A percentile compares a stretch with the other conserved stretches of the same genome.
These are phyloP conservation scores for Hypselothyrea guttata DNA, from an alignment of 2,888 invertebrate species.

Conservation along the genomic window DNA sequence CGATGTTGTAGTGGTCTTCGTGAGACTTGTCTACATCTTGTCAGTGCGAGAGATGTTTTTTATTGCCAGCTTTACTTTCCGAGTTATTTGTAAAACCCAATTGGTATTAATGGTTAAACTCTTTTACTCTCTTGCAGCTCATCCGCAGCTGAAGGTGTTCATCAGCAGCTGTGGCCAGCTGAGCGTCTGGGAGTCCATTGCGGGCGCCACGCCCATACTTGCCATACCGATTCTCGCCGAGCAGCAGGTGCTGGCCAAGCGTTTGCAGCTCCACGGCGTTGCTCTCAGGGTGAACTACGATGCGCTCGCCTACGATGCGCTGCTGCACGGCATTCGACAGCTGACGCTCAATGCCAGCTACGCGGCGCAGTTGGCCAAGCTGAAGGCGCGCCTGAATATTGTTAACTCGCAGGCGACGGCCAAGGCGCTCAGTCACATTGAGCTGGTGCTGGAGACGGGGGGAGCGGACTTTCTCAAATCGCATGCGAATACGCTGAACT, in stretches of 20 bases:
- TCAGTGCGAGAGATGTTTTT: too few species aligned
- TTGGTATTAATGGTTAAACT: neutral
- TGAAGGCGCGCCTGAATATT: constrained; percentile 60
- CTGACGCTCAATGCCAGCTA: constrained; percentile 79
- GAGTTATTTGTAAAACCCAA: too few species aligned
- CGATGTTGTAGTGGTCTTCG: too few species aligned
- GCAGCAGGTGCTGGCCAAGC: constrained; percentile 83
- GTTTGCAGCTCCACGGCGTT: constrained; percentile 81
- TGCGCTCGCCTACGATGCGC: constrained; percentile 80
- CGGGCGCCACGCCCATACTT: constrained; percentile 83
- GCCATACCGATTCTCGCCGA: constrained; percentile 84
- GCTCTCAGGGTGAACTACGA: constrained; percentile 80
- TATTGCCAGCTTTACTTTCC: too few species aligned
- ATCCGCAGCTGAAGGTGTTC: constrained; percentile 84
- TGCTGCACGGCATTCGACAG: constrained; percentile 80
- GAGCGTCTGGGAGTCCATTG: constrained; percentile 84
- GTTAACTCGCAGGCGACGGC: constrained; percentile 63
- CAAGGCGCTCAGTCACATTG: constrained; percentile 78
- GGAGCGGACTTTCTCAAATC: constrained; percentile 80
- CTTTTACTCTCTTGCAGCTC: constrained; percentile 77
- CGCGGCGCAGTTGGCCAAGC: constrained; percentile 44
- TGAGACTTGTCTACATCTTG: too few species aligned
- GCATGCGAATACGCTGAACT: constrained; percentile 77
- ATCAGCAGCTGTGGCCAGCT: constrained; percentile 85
- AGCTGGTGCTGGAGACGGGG: constrained; percentile 76